A percentile compares a stretch with the other conserved stretches of the same genome.
Conservation (phyloP, 2,113 vertebrate species). For the Poeciliopsis prolifica region DNA sequence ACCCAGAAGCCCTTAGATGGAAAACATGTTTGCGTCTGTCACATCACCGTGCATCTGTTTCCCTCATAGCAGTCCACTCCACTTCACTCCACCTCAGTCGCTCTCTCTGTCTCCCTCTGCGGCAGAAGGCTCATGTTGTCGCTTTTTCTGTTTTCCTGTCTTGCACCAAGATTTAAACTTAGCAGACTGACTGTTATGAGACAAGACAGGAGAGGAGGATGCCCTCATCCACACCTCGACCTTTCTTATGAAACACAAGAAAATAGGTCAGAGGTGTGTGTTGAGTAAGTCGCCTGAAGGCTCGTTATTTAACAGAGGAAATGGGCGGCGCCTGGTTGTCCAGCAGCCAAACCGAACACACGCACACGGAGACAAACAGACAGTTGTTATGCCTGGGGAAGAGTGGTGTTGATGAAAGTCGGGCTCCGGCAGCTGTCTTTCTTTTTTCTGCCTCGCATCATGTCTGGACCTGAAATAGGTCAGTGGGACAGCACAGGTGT, state of each 20-base stretch:
- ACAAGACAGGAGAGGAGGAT: background rate
- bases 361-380: conserved; percentile 25
- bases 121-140: background rate
- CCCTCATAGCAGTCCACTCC: background rate
- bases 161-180: too few species aligned
- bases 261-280: conserved; percentile 51
- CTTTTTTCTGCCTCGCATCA: conserved; percentile 18
- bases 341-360: conserved; percentile 1
- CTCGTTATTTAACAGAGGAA: conserved; percentile 49
- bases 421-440: conserved; percentile 10
- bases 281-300: conserved; percentile 14
- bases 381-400: conserved; percentile 1
- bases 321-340: conserved; percentile 47
- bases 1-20: background rate
- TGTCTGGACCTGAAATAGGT: conserved; percentile 50
- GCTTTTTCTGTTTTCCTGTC: background rate
- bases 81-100: background rate
- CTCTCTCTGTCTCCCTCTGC: background rate
- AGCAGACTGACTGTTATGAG: background rate
- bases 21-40: conserved; percentile 12
- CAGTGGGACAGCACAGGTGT: conserved; percentile 28
- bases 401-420: conserved; percentile 6
- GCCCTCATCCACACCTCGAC: background rate
- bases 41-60: background rate
- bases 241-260: conserved; percentile 5